A percentile compares a stretch with the other conserved stretches of the same genome.
phyloP scores from a whole-genome alignment of 2,797 vertebrate genomes.

The Cossypha heuglini region DNA sequence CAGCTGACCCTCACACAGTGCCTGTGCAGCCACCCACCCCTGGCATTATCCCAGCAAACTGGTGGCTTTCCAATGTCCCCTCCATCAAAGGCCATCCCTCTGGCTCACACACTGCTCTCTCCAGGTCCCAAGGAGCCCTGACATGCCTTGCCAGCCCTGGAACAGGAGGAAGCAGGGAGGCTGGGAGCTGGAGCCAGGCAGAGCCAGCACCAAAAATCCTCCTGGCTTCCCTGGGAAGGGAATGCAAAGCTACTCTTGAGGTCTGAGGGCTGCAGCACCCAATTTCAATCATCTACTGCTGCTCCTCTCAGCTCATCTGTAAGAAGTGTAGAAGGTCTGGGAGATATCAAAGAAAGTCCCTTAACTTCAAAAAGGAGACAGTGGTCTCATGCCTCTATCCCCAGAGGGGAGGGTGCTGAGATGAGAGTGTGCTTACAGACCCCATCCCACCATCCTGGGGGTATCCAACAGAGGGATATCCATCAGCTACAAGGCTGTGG shows the following conservation, averaged over 20 bases:
- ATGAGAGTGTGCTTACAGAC: not conserved
- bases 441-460: not conserved
- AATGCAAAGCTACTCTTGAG: not conserved
- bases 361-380: not conserved
- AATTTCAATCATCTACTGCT: not conserved
- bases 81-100: not conserved
- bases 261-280: not conserved
- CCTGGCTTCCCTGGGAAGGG: not conserved
- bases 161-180: not conserved
- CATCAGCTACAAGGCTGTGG: not conserved
- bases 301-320: not conserved
- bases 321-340: not conserved
- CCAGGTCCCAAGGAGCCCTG: not conserved
- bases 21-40: not conserved
- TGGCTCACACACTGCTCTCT: not conserved
- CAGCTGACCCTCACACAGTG: accelerated
- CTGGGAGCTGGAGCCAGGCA: not conserved
- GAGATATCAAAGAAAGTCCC: not conserved
- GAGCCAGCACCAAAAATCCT: not conserved
- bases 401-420: not conserved
- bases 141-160: accelerated
- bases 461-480: not conserved
- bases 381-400: not conserved
- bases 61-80: not conserved
- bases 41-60: not conserved